phyloP scores from a whole-genome alignment of 2,797 vertebrate genomes.

The Danionella dracula region DNA sequence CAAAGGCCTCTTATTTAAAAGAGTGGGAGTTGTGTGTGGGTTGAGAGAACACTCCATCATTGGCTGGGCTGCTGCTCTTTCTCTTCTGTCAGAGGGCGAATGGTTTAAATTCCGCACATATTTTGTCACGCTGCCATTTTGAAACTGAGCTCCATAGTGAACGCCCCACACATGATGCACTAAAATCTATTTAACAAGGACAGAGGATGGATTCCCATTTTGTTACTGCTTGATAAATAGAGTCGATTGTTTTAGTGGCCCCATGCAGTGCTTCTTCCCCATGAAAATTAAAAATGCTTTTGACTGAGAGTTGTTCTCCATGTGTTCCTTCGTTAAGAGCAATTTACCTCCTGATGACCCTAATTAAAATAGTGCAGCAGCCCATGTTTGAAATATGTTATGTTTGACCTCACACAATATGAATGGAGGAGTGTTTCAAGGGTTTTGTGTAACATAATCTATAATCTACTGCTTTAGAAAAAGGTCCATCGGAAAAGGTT shows the following conservation, averaged over 20 bases:
- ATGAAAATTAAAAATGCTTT: not conserved
- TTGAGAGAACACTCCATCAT: slow-evolving; percentile 51
- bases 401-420: slow-evolving; percentile 33
- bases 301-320: slow-evolving; percentile 15
- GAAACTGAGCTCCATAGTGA: slow-evolving; percentile 61
- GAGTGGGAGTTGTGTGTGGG: slow-evolving; percentile 63
- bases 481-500: too few relatives aligned
- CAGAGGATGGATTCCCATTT: slow-evolving; percentile 38
- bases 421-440: too few relatives aligned
- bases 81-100: slow-evolving; percentile 58
- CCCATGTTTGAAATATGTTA: slow-evolving; percentile 36
- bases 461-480: too few relatives aligned
- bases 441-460: too few relatives aligned
- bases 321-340: slow-evolving; percentile 32
- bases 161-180: slow-evolving; percentile 25
- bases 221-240: slow-evolving; percentile 55
- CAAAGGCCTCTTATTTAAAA: too few relatives aligned
- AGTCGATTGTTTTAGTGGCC: slow-evolving; percentile 52
- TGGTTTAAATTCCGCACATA: slow-evolving; percentile 73
- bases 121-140: slow-evolving; percentile 74
- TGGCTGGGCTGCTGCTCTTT: slow-evolving; percentile 48
- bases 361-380: slow-evolving; percentile 31
- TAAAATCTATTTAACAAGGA: slow-evolving; percentile 34
- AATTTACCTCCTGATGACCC: slow-evolving; percentile 32
- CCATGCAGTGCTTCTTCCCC: slow-evolving; percentile 16